Conservation (phyloP, 1,140 invertebrate species). For the Cyclargus thomasi region DNA sequence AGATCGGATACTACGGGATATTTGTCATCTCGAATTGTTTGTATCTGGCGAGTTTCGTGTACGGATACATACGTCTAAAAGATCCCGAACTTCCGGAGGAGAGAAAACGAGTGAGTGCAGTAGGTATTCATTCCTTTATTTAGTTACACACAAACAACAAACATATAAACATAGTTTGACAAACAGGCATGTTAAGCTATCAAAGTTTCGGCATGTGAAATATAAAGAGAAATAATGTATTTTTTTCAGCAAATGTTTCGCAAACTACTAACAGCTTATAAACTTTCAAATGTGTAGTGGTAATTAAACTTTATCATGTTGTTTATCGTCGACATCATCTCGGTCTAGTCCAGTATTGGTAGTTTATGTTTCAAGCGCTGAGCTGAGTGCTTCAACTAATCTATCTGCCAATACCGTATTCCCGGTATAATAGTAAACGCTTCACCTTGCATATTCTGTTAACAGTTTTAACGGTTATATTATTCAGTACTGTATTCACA, state of each 20-base stretch:
- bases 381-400: not conserved
- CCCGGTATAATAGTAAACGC: not conserved
- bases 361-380: not conserved
- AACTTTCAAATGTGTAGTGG: not conserved
- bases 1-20: constrained; percentile 71
- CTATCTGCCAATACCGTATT: not conserved
- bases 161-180: not conserved
- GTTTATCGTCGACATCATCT: not conserved
- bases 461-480: no score
- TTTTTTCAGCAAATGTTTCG: not conserved
- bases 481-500: no score
- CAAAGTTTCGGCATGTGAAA: no score
- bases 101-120: constrained; percentile 56
- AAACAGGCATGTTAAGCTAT: not conserved
- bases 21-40: constrained; percentile 69
- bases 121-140: not conserved
- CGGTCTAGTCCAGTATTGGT: not conserved
- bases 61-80: constrained; percentile 67
- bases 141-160: not conserved
- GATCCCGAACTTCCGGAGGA: constrained; percentile 62
- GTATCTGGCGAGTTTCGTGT: constrained; percentile 65
- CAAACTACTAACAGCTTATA: no score
- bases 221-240: not conserved
- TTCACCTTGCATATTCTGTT: not conserved
- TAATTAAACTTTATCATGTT: not conserved